Conservation (phyloP, 2,113 vertebrate species). For the Typhlomys cinereus region DNA sequence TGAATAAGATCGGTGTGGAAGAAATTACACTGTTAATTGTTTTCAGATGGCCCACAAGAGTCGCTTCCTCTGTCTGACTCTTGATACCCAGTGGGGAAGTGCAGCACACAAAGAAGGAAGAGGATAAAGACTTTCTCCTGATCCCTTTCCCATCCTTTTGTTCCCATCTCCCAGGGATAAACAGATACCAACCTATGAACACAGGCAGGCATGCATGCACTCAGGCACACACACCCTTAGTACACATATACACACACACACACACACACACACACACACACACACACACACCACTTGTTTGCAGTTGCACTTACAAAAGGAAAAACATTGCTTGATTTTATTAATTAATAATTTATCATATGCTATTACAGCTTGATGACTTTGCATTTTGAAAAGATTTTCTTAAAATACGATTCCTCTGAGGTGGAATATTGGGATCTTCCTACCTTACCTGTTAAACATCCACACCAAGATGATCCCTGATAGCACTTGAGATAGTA, state of each 20-base stretch:
- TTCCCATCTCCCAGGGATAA: not conserved
- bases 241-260: not conserved
- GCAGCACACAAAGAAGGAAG: not conserved
- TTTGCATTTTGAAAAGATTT: conserved; percentile 20
- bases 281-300: not conserved
- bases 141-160: not conserved
- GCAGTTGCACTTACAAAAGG: not conserved
- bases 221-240: not conserved
- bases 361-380: not conserved
- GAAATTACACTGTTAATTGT: not conserved
- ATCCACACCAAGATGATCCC: not conserved
- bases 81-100: conserved; percentile 1
- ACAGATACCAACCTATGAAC: not conserved
- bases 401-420: not conserved
- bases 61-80: not conserved
- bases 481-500: not conserved
- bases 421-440: not conserved
- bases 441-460: not conserved
- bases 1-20: not conserved
- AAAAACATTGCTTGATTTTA: conserved; percentile 5
- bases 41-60: conserved; percentile 31
- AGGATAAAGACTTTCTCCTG: not conserved
- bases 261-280: not conserved
- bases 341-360: not conserved
- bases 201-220: not conserved